Evolutionary conservation across 2,113 vertebrate species (phyloP).

Genomic region (Bothrops jararaca): DNA sequence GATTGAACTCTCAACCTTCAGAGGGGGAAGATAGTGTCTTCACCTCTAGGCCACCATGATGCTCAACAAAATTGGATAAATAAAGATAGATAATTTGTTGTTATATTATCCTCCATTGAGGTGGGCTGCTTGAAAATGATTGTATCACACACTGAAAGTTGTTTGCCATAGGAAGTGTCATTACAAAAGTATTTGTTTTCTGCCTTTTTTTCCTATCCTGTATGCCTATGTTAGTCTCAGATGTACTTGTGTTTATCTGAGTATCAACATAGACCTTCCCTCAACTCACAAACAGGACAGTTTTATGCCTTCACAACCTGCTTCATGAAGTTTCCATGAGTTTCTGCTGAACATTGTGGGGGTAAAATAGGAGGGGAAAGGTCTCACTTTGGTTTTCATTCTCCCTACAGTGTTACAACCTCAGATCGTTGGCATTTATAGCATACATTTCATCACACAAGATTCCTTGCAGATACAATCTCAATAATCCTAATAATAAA

Average conservation of each 20-base stretch:
- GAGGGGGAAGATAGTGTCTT: neutral
- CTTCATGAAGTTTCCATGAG: neutral
- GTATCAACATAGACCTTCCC: neutral
- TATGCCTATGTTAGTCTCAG: neutral
- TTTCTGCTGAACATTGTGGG: neutral
- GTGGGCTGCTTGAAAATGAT: neutral
- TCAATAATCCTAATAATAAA: neutral
- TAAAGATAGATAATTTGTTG: neutral
- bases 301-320: neutral
- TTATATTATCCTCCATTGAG: neutral
- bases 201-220: neutral
- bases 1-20: neutral
- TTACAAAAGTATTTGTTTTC: neutral
- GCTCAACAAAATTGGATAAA: neutral
- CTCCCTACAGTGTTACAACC: neutral
- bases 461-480: neutral
- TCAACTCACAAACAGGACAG: neutral
- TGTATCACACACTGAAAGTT: neutral
- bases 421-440: neutral
- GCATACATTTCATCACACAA: neutral
- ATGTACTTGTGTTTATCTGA: neutral
- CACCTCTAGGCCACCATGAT: neutral
- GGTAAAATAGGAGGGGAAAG: neutral
- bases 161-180: neutral
- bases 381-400: neutral